Evolutionary conservation across 2,888 invertebrate species (phyloP).

Genomic region (Chymomyza procnemis): DNA sequence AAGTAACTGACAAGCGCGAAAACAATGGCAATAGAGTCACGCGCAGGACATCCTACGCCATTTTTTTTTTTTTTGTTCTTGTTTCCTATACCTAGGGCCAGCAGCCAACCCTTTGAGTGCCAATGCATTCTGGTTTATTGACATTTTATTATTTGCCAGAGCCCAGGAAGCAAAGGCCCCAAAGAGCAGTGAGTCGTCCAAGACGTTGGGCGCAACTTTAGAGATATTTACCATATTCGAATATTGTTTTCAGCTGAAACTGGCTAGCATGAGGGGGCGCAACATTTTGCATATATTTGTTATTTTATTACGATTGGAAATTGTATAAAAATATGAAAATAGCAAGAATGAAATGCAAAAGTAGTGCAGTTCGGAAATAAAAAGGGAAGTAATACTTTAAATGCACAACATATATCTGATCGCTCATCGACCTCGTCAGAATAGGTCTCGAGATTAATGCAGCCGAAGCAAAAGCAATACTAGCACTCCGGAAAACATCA

Average conservation of each 20-base stretch:
- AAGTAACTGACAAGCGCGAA: background rate
- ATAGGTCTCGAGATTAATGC: too few species aligned
- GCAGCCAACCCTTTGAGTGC: background rate
- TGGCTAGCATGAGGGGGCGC: too few species aligned
- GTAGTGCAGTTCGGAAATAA: too few species aligned
- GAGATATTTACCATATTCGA: slow-evolving; percentile 32
- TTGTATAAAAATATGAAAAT: too few species aligned
- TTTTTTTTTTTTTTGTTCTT: slow-evolving; percentile 16
- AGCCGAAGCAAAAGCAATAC: too few species aligned
- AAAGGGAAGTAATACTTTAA: too few species aligned
- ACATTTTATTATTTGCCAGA: slow-evolving; percentile 28
- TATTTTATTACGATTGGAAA: too few species aligned
- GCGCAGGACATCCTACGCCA: background rate
- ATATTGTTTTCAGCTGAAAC: background rate
- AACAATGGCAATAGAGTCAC: background rate
- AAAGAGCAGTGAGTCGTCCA: background rate
- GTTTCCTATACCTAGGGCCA: background rate
- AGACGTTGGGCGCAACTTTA: slow-evolving; percentile 19
- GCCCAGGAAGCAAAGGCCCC: background rate
- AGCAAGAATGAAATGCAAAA: too few species aligned
- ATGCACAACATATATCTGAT: too few species aligned
- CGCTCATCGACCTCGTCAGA: too few species aligned
- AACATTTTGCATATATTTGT: too few species aligned
- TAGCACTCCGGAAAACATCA: too few species aligned
- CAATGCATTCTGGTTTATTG: slow-evolving; percentile 24